phyloP scores from a whole-genome alignment of 2,113 vertebrate species.

The Thomomys bottae region DNA sequence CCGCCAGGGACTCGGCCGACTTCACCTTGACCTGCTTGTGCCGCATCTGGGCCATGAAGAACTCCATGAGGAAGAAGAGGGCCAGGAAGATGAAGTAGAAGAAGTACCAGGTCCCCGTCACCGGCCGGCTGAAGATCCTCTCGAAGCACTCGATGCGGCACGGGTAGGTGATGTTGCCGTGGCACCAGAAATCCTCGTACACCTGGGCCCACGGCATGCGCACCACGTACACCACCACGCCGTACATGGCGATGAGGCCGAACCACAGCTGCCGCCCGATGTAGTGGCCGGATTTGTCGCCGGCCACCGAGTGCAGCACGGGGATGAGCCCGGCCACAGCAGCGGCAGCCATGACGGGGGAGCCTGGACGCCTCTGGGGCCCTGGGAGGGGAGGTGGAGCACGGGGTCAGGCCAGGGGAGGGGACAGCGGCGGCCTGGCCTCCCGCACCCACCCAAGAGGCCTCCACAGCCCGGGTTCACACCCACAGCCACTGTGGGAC shows the following conservation, averaged over 20 bases:
- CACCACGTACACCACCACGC: constrained; percentile 74
- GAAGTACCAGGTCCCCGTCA: constrained; percentile 69
- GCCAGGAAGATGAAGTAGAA: constrained; percentile 77
- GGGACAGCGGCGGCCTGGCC: neutral
- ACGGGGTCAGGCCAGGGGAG: neutral
- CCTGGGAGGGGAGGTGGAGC: neutral
- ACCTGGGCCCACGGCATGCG: neutral
- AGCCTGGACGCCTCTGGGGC: neutral
- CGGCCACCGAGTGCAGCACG: constrained; percentile 55
- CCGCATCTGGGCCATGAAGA: constrained; percentile 78
- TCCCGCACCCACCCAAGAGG: neutral
- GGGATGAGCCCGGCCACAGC: constrained; percentile 69
- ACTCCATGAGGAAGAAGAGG: constrained; percentile 77
- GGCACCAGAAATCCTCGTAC: constrained; percentile 7
- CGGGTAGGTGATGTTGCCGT: neutral
- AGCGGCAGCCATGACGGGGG: neutral
- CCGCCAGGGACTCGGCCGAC: neutral
- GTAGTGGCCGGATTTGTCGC: constrained; percentile 72
- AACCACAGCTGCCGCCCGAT: constrained; percentile 75
- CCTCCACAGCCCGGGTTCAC: too few relatives aligned
- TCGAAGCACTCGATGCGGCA: constrained; percentile 71
- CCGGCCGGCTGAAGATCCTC: constrained; percentile 23
- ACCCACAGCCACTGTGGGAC: too few relatives aligned
- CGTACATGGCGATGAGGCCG: constrained; percentile 70
- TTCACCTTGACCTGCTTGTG: constrained; percentile 54